A percentile compares a stretch with the other conserved stretches of the same genome.
Evolutionary conservation across 2,797 vertebrate species (phyloP).

Genomic region (Streptopelia turtur): DNA sequence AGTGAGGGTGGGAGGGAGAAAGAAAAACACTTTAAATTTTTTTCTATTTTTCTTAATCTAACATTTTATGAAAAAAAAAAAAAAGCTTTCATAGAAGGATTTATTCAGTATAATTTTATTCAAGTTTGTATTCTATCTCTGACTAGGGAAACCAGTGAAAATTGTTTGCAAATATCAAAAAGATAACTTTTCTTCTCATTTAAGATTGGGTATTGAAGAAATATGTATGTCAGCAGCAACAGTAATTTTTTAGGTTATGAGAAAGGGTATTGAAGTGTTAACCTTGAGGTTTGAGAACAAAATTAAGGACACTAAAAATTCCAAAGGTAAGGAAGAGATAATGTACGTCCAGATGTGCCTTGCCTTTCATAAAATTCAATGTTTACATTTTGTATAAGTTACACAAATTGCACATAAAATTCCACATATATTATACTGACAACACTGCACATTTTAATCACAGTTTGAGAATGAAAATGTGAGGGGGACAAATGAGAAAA

Average conservation of each 20-base stretch:
- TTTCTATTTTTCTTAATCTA: background rate
- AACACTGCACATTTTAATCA: background rate
- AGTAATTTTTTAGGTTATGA: background rate
- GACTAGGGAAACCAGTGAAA: background rate
- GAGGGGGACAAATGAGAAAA: rapidly evolving
- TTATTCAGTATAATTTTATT: background rate
- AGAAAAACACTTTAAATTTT: background rate
- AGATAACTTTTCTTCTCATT: background rate
- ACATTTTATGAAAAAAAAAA: background rate
- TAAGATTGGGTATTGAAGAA: background rate
- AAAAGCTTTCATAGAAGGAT: background rate
- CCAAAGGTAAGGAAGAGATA: background rate
- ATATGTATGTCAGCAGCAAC: background rate
- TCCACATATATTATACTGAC: background rate
- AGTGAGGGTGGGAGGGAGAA: too few species aligned
- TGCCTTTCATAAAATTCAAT: background rate
- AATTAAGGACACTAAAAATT: background rate
- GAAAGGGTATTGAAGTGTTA: background rate
- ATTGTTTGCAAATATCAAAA: background rate
- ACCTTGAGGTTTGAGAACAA: background rate
- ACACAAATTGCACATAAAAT: background rate
- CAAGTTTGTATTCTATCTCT: background rate
- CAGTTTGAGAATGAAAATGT: background rate
- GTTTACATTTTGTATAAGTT: background rate
- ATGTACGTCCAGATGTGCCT: background rate